Evolutionary conservation across 1,140 invertebrate species (phyloP), one percentile per base, ranked within the genome.

Genomic region (Drosophila teissieri): DNA sequence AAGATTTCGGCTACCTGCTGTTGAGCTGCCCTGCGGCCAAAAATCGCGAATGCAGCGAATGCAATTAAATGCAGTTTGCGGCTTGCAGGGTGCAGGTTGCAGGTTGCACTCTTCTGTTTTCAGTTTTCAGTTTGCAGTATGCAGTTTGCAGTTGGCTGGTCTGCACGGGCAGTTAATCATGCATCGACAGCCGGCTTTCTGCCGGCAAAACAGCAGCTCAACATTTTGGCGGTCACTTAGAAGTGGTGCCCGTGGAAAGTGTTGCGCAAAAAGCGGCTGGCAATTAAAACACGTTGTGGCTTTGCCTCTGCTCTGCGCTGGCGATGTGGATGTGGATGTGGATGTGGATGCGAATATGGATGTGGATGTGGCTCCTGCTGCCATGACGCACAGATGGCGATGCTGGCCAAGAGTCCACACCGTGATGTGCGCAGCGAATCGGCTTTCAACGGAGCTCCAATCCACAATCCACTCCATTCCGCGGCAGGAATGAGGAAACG

Each of bases 191-290:
- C 84, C 67, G 64, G 52, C 51, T 69, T 46, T 62, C 60, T 62
- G 60, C 60, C 60, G 60, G 54, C 60, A 60, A 58, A 61, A 58
- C 56, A 46, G 64, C 64, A 68, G 64, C 60, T 44, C 60, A 78
- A 76, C 72, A 67, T 69, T 88, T 89, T 89, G 84, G 84, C 84
- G 84, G 84, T 89, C 84, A 89, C 84, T 89, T 89, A 82, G 86
- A 89, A 89, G 80, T 56, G 56, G 27, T 52, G 72, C 48, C 79
- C 70, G 73, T 79, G 84, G 84, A 89, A 89, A 89, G 84, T 89
- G 84, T 89, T 89, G 84, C 77, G 84, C 84, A 77, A 88, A 88
- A 89, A 80, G 80, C 83, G 78, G 73, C 78, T 83, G 81, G 84
- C 84, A 89, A 88, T 88, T 88, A 88, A 88, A 88, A 88, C 84